Conservation (phyloP, 2,797 vertebrate species). For the Xenops minutus region DNA sequence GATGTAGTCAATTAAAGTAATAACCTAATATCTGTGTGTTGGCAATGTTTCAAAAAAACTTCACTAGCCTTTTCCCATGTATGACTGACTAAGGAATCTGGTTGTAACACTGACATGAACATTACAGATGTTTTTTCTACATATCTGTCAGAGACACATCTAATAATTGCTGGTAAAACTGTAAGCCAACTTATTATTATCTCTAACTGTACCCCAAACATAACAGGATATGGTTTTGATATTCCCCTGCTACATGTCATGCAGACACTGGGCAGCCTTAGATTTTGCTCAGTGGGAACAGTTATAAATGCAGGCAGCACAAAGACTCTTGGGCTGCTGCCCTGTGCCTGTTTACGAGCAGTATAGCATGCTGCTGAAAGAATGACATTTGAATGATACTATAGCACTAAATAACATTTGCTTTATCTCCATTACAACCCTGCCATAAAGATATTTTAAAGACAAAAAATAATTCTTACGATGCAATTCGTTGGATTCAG, state of each 20-base stretch:
- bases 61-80: neutral
- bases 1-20: conserved; percentile 52
- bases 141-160: neutral
- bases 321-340: neutral
- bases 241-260: neutral
- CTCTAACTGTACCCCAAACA: neutral
- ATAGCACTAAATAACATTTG: conserved; percentile 1
- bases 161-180: neutral
- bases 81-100: neutral
- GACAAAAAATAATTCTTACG: neutral
- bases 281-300: neutral
- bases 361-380: neutral
- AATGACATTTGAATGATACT: neutral
- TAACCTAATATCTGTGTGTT: neutral
- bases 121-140: neutral
- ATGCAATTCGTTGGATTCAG: conserved; percentile 10
- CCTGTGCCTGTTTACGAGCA: neutral
- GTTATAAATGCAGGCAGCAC: neutral
- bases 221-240: neutral
- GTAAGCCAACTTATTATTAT: neutral
- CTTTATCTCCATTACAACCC: conserved; percentile 28
- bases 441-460: neutral
- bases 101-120: neutral
- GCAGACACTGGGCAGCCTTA: neutral
- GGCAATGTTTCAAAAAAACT: conserved; percentile 5